These are phyloP conservation scores for Mirza zaza DNA, from an alignment of 2,113 vertebrate genomes.

Conservation along the genomic window DNA sequence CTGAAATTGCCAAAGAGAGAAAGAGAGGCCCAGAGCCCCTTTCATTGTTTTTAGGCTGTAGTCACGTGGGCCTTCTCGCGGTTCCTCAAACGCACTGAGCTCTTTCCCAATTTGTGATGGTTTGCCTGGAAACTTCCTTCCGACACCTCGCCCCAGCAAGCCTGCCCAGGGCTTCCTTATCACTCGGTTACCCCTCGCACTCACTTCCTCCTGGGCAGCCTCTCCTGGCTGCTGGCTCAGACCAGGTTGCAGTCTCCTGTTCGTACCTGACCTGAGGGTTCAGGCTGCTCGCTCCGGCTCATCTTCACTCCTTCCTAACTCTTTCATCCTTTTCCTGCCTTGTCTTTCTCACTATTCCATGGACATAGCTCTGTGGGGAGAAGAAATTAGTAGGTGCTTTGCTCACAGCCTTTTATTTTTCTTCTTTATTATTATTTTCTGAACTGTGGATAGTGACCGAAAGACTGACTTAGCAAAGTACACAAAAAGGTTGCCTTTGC, in stretches of 20 bases:
- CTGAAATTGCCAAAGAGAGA: not conserved
- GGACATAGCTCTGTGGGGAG: not conserved
- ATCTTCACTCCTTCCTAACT: not conserved
- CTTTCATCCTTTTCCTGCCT: not conserved
- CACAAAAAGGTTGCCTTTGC: not conserved
- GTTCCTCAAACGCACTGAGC: not conserved
- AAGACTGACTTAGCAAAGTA: not conserved
- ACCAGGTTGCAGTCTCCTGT: not conserved
- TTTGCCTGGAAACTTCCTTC: not conserved
- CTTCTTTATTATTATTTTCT: not conserved
- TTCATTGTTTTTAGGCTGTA: not conserved
- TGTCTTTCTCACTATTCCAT: not conserved
- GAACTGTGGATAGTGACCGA: not conserved
- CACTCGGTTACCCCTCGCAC: not conserved
- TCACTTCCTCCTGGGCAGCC: not conserved
- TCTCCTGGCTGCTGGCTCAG: not conserved
- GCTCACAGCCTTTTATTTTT: not conserved
- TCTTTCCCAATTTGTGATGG: not conserved
- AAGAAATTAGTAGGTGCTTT: not conserved
- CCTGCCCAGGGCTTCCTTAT: not conserved
- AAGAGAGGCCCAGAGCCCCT: not conserved
- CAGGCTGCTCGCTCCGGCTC: not conserved
- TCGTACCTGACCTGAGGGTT: not conserved
- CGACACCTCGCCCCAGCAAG: not conserved
- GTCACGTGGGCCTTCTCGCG: not conserved